A percentile compares a stretch with the other conserved stretches of the same genome.
phyloP scores from a whole-genome alignment of 2,888 invertebrate genomes.

The Xanthia togata region DNA sequence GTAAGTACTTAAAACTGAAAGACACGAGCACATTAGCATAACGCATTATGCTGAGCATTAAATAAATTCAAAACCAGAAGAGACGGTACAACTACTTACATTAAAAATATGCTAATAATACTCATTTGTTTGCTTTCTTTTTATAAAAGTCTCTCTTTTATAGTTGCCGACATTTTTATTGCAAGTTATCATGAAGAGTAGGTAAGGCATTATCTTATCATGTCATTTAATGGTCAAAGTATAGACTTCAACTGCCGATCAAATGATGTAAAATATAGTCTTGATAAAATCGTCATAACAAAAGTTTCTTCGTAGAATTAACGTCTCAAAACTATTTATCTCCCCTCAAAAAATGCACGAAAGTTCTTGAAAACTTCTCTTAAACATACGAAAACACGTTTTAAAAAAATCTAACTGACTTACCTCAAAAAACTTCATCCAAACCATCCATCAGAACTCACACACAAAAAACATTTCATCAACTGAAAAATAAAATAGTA shows the following conservation, averaged over 20 bases:
- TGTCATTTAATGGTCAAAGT: neutral
- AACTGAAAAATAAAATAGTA: constrained; percentile 44
- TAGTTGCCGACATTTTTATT: constrained; percentile 15
- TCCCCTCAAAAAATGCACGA: neutral
- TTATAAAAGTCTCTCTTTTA: neutral
- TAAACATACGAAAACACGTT: neutral
- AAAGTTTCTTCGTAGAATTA: neutral
- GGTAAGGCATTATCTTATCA: no score
- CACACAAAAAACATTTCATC: constrained; percentile 55
- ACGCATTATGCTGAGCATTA: constrained; percentile 14
- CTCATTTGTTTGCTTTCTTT: constrained; percentile 31
- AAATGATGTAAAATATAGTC: neutral
- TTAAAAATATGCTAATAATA: constrained; percentile 48
- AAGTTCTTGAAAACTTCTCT: constrained; percentile 39
- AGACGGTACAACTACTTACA: constrained; percentile 16
- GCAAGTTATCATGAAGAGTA: neutral
- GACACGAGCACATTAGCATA: constrained; percentile 32
- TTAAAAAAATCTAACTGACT: constrained; percentile 25
- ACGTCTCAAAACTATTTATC: neutral
- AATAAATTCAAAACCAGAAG: constrained; percentile 30
- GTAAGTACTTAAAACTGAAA: constrained; percentile 10
- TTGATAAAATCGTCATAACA: no score
- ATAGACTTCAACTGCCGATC: neutral
- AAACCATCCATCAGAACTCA: constrained; percentile 58
- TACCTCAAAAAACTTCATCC: constrained; percentile 60